These are phyloP conservation scores for Typhlichthys subterraneus DNA, from an alignment of 2,797 vertebrate species.

Conservation along the genomic window DNA sequence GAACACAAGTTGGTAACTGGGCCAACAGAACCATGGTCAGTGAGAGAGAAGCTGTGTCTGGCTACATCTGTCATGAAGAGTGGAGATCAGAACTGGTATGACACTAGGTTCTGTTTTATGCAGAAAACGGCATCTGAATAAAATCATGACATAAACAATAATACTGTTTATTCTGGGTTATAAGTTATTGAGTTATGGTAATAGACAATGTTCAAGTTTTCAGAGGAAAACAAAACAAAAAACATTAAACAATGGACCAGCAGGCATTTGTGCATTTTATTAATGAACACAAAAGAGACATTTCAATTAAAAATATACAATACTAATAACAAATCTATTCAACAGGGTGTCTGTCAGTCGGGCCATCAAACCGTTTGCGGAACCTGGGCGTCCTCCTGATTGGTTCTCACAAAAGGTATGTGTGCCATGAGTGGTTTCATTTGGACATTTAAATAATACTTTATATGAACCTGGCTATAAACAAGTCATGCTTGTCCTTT, in stretches of 20 bases:
- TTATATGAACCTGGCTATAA: not conserved
- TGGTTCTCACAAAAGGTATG: constrained; percentile 97
- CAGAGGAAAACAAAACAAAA: no score
- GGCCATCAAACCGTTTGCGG: constrained; percentile 96
- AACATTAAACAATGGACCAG: not conserved
- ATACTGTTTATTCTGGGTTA: no score
- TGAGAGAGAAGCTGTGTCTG: constrained; percentile 94
- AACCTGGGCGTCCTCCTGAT: constrained; percentile 92
- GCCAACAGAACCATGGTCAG: constrained; percentile 94
- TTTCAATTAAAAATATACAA: no score
- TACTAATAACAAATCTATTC: not conserved
- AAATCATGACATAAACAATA: no score
- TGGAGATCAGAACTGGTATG: constrained; percentile 96
- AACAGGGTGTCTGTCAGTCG: constrained; percentile 96
- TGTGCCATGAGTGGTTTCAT: not conserved
- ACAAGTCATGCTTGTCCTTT: constrained; percentile 4
- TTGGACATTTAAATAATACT: no score
- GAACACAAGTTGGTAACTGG: constrained; percentile 94
- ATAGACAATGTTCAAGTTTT: not conserved
- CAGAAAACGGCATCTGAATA: no score
- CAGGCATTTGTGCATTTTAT: not conserved
- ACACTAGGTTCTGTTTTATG: not conserved
- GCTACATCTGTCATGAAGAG: constrained; percentile 98
- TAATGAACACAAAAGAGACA: not conserved
- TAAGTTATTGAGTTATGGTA: no score